Evolutionary conservation across 2,888 invertebrate genomes (phyloP).

Genomic region (Apantesis nais): DNA sequence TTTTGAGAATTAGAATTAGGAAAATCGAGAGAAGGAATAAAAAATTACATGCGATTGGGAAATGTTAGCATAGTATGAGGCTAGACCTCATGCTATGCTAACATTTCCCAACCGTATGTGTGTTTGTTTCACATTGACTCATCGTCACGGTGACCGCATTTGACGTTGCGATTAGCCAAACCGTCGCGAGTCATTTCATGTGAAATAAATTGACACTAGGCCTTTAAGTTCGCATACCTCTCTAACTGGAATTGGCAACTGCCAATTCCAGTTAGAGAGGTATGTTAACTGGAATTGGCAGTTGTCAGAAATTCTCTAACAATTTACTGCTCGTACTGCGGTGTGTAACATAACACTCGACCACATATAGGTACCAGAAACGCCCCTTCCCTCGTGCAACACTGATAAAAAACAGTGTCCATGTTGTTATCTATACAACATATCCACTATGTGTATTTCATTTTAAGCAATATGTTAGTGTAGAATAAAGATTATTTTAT

Average conservation of each 20-base stretch:
- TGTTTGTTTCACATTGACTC: too few species aligned
- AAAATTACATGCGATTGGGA: too few species aligned
- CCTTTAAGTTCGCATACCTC: background rate
- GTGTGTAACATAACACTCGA: background rate
- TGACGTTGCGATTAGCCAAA: too few species aligned
- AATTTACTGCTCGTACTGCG: background rate
- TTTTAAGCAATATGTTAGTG: background rate
- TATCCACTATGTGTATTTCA: background rate
- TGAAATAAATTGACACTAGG: background rate
- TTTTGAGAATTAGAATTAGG: too few species aligned
- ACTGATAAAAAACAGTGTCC: background rate
- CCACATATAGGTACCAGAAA: conserved; percentile 5
- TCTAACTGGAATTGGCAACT: too few species aligned
- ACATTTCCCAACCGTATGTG: too few species aligned
- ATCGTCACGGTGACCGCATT: background rate
- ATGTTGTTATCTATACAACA: background rate
- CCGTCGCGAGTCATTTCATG: background rate
- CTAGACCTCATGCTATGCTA: too few species aligned
- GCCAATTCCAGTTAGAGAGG: background rate
- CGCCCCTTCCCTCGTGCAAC: conserved; percentile 2
- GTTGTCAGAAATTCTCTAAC: background rate
- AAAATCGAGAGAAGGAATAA: too few species aligned
- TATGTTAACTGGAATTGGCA: background rate
- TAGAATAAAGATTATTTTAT: too few species aligned
- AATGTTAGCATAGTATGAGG: too few species aligned